Percentiles rank a stretch among this genome's conserved stretches.
Conservation (phyloP, 1,140 invertebrate species). For the Drosophila kanapiae region DNA sequence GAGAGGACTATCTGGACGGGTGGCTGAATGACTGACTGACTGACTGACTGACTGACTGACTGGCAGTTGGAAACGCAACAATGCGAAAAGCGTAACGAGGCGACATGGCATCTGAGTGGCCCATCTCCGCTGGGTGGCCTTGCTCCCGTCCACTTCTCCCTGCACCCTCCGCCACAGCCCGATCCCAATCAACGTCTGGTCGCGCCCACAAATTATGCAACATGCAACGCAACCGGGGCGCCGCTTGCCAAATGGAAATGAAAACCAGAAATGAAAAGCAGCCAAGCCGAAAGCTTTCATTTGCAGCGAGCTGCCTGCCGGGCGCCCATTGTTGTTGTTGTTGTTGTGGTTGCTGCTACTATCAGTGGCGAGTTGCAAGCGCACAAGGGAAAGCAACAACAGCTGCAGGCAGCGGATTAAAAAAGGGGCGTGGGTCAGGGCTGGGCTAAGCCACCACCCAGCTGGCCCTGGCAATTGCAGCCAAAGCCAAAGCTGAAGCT, state of each 20-base stretch:
- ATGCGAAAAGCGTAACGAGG: slow-evolving; percentile 74
- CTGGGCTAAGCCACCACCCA: slow-evolving; percentile 14
- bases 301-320: slow-evolving; percentile 32
- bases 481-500: background rate
- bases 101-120: slow-evolving; percentile 36
- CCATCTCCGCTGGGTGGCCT: slow-evolving; percentile 44
- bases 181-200: slow-evolving; percentile 64
- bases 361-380: slow-evolving; percentile 46
- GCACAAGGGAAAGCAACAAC: slow-evolving; percentile 35
- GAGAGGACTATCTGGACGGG: slow-evolving; percentile 30
- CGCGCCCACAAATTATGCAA: slow-evolving; percentile 78
- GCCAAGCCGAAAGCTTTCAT: slow-evolving; percentile 74
- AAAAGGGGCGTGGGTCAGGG: slow-evolving; percentile 61
- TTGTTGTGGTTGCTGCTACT: slow-evolving; percentile 37
- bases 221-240: slow-evolving; percentile 47
- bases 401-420: slow-evolving; percentile 56
- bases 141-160: slow-evolving; percentile 12
- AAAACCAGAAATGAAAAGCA: slow-evolving; percentile 82
- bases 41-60: slow-evolving; percentile 39
- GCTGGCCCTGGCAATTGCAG: slow-evolving; percentile 26
- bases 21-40: slow-evolving; percentile 20
- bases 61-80: slow-evolving; percentile 68
- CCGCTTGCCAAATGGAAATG: slow-evolving; percentile 71
- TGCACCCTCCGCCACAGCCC: slow-evolving; percentile 11
- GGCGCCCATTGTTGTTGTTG: slow-evolving; percentile 47